Percentiles rank a stretch among this genome's conserved stretches.
phyloP scores from a whole-genome alignment of 1,140 invertebrate species.

The Eupristina koningsbergeri region DNA sequence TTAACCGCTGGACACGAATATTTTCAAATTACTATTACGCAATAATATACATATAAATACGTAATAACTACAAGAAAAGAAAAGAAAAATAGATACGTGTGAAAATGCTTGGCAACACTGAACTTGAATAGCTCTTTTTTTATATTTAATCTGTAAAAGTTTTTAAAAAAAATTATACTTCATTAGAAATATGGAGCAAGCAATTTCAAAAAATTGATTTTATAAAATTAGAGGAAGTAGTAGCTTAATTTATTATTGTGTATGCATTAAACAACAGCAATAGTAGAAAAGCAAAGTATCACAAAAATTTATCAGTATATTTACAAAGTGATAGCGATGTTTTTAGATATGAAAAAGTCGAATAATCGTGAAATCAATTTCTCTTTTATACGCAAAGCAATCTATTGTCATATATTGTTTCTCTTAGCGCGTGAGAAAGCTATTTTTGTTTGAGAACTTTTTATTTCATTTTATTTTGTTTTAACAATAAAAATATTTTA shows the following conservation, averaged over 20 bases:
- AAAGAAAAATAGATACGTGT: slow-evolving; percentile 22
- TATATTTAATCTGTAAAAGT: slow-evolving; percentile 31
- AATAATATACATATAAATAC: slow-evolving; percentile 37
- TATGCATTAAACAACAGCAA: slow-evolving; percentile 11
- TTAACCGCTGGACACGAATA: slow-evolving; percentile 17
- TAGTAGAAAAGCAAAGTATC: neutral
- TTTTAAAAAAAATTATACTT: slow-evolving; percentile 34
- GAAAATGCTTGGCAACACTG: slow-evolving; percentile 26
- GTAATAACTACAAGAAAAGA: slow-evolving; percentile 15
- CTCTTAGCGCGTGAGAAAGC: slow-evolving; percentile 54
- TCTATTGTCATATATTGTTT: slow-evolving; percentile 32
- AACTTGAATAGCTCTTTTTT: slow-evolving; percentile 45
- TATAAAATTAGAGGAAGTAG: neutral
- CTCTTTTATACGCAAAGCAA: slow-evolving; percentile 22
- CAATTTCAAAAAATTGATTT: slow-evolving; percentile 18
- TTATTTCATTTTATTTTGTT: slow-evolving; percentile 46
- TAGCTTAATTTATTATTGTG: slow-evolving; percentile 30
- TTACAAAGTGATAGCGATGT: slow-evolving; percentile 17
- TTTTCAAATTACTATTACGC: slow-evolving; percentile 22
- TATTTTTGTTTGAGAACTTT: slow-evolving; percentile 45
- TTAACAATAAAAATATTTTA: slow-evolving; percentile 42
- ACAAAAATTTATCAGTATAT: slow-evolving; percentile 10
- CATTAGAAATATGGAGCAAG: slow-evolving; percentile 26
- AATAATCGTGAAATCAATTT: slow-evolving; percentile 34
- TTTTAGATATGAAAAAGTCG: slow-evolving; percentile 24